Conservation (phyloP, 2,113 vertebrate genomes). For the Ammodytes marinus region DNA sequence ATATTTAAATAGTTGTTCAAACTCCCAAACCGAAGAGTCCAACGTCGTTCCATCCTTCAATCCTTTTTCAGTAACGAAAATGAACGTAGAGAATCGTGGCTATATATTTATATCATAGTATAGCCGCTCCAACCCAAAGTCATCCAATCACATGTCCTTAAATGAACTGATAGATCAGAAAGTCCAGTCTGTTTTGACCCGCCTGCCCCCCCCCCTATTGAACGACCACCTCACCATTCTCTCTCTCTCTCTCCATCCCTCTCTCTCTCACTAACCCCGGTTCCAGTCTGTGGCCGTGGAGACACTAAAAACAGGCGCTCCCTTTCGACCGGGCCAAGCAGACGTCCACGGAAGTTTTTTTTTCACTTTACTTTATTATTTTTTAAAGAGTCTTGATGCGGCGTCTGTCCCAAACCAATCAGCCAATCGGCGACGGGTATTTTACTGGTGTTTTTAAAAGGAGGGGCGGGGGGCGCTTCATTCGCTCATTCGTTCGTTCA, state of each 20-base stretch:
- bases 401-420: no score
- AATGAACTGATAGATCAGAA: slow-evolving; percentile 67
- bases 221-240: slow-evolving; percentile 53
- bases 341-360: slow-evolving; percentile 44
- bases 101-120: no score
- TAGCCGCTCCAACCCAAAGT: no score
- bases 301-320: slow-evolving; percentile 57
- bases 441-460: no score
- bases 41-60: slow-evolving; percentile 33
- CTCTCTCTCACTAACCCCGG: background rate
- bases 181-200: slow-evolving; percentile 57
- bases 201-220: slow-evolving; percentile 80
- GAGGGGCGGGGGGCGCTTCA: no score
- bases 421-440: no score
- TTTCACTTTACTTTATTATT: background rate
- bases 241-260: slow-evolving; percentile 24
- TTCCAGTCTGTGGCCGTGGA: slow-evolving; percentile 28
- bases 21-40: slow-evolving; percentile 16
- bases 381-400: slow-evolving; percentile 22
- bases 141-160: no score
- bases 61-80: no score
- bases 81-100: no score
- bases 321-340: slow-evolving; percentile 14
- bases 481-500: no score
- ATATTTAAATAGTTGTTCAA: slow-evolving; percentile 64